Evolutionary conservation across 2,797 vertebrate species (phyloP), one percentile per base, ranked within the genome.

Genomic region (Ispidina picta): DNA sequence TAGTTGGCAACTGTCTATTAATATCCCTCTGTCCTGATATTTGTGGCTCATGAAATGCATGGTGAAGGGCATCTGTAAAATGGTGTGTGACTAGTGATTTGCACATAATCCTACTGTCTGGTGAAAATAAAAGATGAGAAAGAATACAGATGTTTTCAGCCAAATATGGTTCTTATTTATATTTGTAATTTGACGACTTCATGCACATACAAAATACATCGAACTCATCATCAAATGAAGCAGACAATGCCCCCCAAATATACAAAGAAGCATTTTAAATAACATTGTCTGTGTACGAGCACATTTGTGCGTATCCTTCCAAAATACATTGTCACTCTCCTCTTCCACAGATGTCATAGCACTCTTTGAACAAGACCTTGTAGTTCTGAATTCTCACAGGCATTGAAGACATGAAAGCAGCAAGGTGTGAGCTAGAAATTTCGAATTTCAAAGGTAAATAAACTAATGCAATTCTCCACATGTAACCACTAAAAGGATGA

Each of bases 161-260:
- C 83, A 71, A 49, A 56, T 58, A 73, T 8, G 66, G 31, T 90
- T 90, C 65, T 91, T 88, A 55, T 82, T 94, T 86, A 92, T 74
- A 86, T 96, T 93, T 95, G 80, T 94, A 94, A 88, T 88, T 88
- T 90, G 89, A 92, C 46, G 56, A 93, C 39, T 94, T 87, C 92
- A 96, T 95, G 95, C 95, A 95, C 91, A 89, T 96, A 95, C 81
- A 87, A 93, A 95, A 96, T 94, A 94, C 93, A 96, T 60, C 87
- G 64, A 90, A 86, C 70, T 89, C 65, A 86, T 86, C 94, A 96
- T 37, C 70, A 94, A 92, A 96, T 95, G 54, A 90, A 92, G 84
- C 92, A 88, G 60, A 88, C 74, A 93, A 84, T 77, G 65, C 69
- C 66, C 69, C 71, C 69, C 54, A 92, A 91, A 88, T 94, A 93